phyloP scores from a whole-genome alignment of 2,797 vertebrate species.

The Sebastes steindachneri region DNA sequence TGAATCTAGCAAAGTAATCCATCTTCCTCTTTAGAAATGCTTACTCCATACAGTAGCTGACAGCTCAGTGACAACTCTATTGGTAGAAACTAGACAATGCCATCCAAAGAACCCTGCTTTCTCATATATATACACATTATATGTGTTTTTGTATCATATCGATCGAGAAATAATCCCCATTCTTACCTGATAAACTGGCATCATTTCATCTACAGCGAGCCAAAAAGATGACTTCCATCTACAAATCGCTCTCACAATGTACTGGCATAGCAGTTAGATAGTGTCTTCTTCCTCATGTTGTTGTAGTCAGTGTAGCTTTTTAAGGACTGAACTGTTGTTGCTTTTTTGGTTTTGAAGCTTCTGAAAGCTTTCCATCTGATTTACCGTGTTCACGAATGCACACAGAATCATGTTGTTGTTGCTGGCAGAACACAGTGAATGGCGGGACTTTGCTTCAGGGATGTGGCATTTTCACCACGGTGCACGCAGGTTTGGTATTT shows the following conservation, averaged over 20 bases:
- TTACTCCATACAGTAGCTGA: not conserved
- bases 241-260: not conserved
- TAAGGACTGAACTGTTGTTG: not conserved
- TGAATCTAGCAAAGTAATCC: not conserved
- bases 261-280: not conserved
- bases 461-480: slow-evolving; percentile 28
- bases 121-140: not conserved
- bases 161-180: not conserved
- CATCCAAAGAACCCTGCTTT: not conserved
- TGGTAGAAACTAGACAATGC: not conserved
- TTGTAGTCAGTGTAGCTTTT: not conserved
- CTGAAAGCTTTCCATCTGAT: not conserved
- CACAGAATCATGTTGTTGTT: not conserved
- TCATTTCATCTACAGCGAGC: not conserved
- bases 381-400: not conserved
- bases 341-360: not conserved
- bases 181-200: not conserved
- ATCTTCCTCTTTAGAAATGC: not conserved
- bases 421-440: not conserved
- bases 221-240: not conserved
- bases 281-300: not conserved
- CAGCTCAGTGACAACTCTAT: not conserved
- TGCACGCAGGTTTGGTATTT: slow-evolving; percentile 46
- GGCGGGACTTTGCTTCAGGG: slow-evolving; percentile 9
- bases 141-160: not conserved